These are phyloP conservation scores for Delphinapterus leucas DNA, from an alignment of 2,113 vertebrate genomes.

Conservation along the genomic window DNA sequence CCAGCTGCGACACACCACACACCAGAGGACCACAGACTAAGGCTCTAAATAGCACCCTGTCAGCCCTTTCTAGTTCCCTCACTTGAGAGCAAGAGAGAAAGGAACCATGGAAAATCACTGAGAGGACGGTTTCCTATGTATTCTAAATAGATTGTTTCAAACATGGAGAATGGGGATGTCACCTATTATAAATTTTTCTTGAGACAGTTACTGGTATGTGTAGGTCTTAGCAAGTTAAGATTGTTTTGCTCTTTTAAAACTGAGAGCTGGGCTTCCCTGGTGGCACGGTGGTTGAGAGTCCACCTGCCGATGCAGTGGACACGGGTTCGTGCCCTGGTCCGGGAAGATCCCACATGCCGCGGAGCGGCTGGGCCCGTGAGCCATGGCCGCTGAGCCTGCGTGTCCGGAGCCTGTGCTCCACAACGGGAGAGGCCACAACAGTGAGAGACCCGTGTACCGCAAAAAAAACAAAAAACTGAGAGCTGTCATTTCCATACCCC, in stretches of 20 bases:
- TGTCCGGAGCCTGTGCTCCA: no score
- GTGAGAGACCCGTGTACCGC: no score
- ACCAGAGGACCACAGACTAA: neutral
- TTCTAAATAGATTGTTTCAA: neutral
- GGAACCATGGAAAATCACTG: neutral
- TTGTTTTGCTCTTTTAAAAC: neutral
- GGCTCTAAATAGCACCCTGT: neutral
- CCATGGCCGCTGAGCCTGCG: no score
- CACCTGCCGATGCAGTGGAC: no score
- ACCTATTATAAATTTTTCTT: neutral
- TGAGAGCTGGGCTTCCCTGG: neutral
- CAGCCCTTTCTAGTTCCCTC: neutral
- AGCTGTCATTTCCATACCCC: neutral
- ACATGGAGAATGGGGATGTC: neutral
- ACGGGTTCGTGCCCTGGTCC: no score
- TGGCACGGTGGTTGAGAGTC: no score
- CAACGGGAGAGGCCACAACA: no score
- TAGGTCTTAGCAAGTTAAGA: neutral
- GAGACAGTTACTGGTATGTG: neutral
- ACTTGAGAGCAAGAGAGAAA: neutral
- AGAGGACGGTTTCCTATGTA: neutral
- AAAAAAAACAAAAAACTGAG: neutral
- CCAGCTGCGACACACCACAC: neutral
- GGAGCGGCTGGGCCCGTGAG: no score
- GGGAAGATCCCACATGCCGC: no score